A percentile compares a stretch with the other conserved stretches of the same genome.
Conservation (phyloP, 2,888 invertebrate species). For the Choristoneura rosaceana region DNA sequence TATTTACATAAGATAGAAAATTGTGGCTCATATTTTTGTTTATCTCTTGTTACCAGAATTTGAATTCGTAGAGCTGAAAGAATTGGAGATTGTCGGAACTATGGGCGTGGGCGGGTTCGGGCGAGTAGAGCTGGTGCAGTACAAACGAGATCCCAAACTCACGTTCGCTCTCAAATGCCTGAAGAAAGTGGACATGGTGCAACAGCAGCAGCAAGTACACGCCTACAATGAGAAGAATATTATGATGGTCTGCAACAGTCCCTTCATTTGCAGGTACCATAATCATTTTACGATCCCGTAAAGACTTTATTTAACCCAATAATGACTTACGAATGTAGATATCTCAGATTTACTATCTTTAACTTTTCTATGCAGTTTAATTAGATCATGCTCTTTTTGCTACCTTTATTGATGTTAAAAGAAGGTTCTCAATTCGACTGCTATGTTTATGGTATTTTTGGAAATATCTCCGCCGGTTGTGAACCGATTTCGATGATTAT, state of each 20-base stretch:
- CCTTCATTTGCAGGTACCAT: slow-evolving; percentile 91
- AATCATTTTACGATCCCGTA: too few species aligned
- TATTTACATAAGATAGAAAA: too few species aligned
- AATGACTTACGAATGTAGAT: too few species aligned
- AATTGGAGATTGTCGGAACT: slow-evolving; percentile 93
- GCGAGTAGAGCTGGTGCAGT: slow-evolving; percentile 91
- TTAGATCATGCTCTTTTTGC: too few species aligned
- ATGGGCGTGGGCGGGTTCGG: slow-evolving; percentile 97
- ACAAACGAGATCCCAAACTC: slow-evolving; percentile 81
- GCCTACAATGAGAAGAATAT: slow-evolving; percentile 95
- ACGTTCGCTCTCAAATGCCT: slow-evolving; percentile 95
- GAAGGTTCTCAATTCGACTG: too few species aligned
- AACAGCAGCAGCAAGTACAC: slow-evolving; percentile 95
- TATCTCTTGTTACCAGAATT: slow-evolving; percentile 76
- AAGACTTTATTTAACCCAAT: too few species aligned
- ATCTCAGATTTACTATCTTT: too few species aligned
- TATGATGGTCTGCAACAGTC: slow-evolving; percentile 91
- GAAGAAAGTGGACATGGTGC: slow-evolving; percentile 95
- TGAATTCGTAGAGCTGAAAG: slow-evolving; percentile 89
- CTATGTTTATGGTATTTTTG: too few species aligned
- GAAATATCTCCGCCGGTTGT: too few species aligned
- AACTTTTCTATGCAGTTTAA: too few species aligned
- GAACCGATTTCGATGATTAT: too few species aligned
- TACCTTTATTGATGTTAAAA: too few species aligned
- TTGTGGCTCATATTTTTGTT: not conserved